Evolutionary conservation across 2,888 invertebrate species (phyloP).

Genomic region (Agrochola lychnidis): DNA sequence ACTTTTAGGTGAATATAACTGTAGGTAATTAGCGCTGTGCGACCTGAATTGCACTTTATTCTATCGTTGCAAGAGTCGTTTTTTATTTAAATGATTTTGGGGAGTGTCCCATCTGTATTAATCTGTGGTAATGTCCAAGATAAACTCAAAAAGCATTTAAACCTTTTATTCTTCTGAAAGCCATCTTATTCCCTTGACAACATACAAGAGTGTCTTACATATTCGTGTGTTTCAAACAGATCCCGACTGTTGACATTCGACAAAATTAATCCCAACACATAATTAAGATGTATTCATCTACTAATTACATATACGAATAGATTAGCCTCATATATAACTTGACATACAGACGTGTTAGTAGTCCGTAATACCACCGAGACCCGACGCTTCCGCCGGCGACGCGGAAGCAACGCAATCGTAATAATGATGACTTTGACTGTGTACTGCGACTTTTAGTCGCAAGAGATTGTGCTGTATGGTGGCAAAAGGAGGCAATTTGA

Average conservation of each 20-base stretch:
- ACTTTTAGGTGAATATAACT: too few relatives aligned
- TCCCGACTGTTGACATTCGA: constrained; percentile 28
- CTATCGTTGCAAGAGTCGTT: too few relatives aligned
- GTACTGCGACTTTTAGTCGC: constrained; percentile 27
- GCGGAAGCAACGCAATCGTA: constrained; percentile 69
- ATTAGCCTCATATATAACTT: constrained; percentile 32
- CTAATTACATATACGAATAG: constrained; percentile 36
- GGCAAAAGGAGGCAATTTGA: too few relatives aligned
- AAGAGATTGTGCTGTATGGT: background rate
- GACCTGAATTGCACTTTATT: too few relatives aligned
- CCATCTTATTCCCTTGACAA: background rate
- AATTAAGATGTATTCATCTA: constrained; percentile 23
- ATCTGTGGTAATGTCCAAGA: too few relatives aligned
- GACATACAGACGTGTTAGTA: constrained; percentile 12
- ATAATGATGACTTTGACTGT: constrained; percentile 64
- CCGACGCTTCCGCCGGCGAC: constrained; percentile 70
- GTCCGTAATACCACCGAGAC: constrained; percentile 51
- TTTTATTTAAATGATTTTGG: too few relatives aligned
- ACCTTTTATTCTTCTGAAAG: background rate
- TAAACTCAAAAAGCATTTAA: too few relatives aligned
- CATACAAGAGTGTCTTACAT: background rate
- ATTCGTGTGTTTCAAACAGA: background rate
- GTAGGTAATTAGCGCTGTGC: too few relatives aligned
- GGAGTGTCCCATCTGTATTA: too few relatives aligned
- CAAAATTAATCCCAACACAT: constrained; percentile 12